These are phyloP conservation scores for Triops longicaudatus DNA, from an alignment of 1,140 invertebrate genomes.

Conservation along the genomic window DNA sequence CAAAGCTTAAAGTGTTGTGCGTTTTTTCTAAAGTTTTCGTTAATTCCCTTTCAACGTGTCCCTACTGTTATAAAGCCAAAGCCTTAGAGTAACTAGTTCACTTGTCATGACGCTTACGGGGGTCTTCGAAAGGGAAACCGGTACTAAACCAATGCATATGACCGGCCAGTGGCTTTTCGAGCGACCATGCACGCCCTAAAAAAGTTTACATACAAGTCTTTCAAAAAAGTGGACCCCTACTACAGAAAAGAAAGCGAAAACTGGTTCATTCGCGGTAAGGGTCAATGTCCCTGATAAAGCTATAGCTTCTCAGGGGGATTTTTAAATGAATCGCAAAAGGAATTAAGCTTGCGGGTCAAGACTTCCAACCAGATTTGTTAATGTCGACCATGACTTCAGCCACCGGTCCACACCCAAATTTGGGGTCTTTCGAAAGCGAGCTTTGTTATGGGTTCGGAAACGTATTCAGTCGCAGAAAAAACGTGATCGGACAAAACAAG, in stretches of 20 bases:
- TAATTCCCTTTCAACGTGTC: neutral
- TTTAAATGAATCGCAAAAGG: neutral
- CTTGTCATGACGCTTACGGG: neutral
- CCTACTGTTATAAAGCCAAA: neutral
- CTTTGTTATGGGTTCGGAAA: neutral
- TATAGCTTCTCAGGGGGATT: neutral
- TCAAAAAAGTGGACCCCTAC: neutral
- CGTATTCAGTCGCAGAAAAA: neutral
- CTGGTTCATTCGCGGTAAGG: neutral
- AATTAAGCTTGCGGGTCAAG: conserved; percentile 11
- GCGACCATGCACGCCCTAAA: neutral
- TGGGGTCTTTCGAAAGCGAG: neutral
- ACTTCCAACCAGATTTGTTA: neutral
- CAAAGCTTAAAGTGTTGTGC: too few relatives aligned
- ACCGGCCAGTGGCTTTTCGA: neutral
- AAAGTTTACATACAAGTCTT: neutral
- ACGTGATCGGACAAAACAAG: neutral
- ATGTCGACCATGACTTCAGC: conserved; percentile 1
- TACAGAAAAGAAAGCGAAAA: neutral
- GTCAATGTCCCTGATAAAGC: neutral
- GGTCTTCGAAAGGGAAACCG: neutral
- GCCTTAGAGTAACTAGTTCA: neutral
- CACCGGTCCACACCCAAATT: neutral
- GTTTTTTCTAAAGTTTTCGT: neutral
- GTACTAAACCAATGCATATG: neutral